Conservation (phyloP, 2,113 vertebrate genomes). For the Struthio camelus region DNA sequence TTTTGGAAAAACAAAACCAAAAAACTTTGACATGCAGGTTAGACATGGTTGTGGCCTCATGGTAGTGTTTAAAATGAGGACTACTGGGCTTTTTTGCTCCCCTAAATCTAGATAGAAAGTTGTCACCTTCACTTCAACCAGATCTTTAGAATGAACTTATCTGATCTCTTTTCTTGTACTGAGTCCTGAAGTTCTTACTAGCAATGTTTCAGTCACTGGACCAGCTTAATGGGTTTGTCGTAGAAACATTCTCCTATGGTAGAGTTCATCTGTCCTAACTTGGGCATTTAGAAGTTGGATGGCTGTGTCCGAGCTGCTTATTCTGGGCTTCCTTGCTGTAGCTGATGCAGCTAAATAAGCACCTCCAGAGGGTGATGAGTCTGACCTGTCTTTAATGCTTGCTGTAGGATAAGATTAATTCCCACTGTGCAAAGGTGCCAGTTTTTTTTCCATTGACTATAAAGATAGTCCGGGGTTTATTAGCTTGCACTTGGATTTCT, state of each 20-base stretch:
- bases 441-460: background rate
- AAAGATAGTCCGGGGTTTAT: background rate
- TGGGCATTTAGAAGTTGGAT: background rate
- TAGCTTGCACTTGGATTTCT: background rate
- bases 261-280: background rate
- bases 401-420: background rate
- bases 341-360: background rate
- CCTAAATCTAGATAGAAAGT: background rate
- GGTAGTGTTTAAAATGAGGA: background rate
- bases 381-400: background rate
- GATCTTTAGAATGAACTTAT: background rate
- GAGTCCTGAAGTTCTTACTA: background rate
- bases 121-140: background rate
- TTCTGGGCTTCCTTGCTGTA: background rate
- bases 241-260: background rate
- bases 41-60: background rate
- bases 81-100: background rate
- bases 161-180: background rate
- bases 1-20: background rate
- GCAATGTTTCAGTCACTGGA: background rate
- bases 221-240: background rate
- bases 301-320: background rate
- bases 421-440: background rate
- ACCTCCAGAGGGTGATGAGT: background rate
- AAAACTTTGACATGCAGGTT: fast-evolving